Evolutionary conservation across 1,140 invertebrate species (phyloP), one percentile per base, ranked within the genome.

Genomic region (Lutraria rhynchaena): DNA sequence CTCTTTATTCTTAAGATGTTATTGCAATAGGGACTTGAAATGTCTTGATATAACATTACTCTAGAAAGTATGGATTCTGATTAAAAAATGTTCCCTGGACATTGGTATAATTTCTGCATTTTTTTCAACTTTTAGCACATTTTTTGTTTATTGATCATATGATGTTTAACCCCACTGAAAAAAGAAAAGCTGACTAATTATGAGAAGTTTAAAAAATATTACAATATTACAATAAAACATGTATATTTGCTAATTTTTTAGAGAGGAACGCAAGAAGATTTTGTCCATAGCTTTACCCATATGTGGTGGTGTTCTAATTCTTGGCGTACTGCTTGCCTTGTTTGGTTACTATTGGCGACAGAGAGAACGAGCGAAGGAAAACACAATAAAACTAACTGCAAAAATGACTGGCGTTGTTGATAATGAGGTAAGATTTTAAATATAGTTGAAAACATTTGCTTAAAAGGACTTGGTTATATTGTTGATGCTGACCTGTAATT

Each of bases 311-410:
- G 93, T 95, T 4, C 90, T 96, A 15, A 86, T 96, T 0, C 87
- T 96, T 9, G 91, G 95, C n/a, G 90, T 96, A 1, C 93, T 96
- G 58, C 89, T 95, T 13, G 93, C 94, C 0, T 92, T 96, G 9
- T 94, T 96, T 63, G 93, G 94, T 75, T 94, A 94, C 92, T 92
- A 95, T 88, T 94, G 96, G 95, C 90, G 96, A 92, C 85, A 97
- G 92, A 90, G 95, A 92, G 93, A 96, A 89, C 95, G 96, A 90
- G 95, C 95, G 13, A 97, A 98, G 91, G 97, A 98, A 87, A 96
- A 97, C 55, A 96, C 97, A 0, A 95, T 98, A 70, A 97, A 97
- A 90, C 96, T 98, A 95, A 97, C 97, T 0, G 89, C 89, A 1
- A 88, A 87, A 61, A 91, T 92, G 86, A 89, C 87, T 51, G 91